Conservation (phyloP, 1,140 invertebrate species). For the Hylaeus anthracinus region DNA sequence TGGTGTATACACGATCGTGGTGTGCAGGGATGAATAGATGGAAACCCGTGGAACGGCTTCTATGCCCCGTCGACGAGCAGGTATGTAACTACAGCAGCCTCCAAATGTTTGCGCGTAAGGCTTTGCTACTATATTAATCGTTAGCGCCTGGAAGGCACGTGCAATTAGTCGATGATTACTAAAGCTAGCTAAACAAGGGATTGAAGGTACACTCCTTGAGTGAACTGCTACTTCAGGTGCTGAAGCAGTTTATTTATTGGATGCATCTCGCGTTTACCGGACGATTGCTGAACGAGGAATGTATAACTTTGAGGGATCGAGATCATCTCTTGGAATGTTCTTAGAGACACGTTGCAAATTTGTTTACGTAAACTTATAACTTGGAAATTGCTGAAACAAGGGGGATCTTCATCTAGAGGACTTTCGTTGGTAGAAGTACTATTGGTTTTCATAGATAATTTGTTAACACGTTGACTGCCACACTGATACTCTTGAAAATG, state of each 20-base stretch:
- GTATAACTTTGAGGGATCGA: too few relatives aligned
- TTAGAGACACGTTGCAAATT: too few relatives aligned
- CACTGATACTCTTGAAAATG: too few relatives aligned
- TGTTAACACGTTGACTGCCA: too few relatives aligned
- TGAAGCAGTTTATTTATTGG: background rate
- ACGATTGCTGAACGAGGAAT: background rate
- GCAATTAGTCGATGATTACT: constrained; percentile 48
- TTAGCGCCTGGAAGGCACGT: constrained; percentile 51
- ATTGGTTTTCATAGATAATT: too few relatives aligned
- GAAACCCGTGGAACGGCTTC: constrained; percentile 51
- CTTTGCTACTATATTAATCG: constrained; percentile 53
- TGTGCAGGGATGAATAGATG: constrained; percentile 55
- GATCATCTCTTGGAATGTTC: too few relatives aligned
- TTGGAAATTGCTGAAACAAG: too few relatives aligned
- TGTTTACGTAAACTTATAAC: too few relatives aligned
- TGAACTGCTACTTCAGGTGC: background rate
- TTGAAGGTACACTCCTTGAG: background rate
- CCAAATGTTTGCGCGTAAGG: constrained; percentile 16
- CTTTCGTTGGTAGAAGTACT: too few relatives aligned
- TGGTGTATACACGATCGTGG: constrained; percentile 28
- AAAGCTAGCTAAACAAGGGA: background rate
- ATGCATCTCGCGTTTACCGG: background rate
- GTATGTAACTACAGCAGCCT: constrained; percentile 23
- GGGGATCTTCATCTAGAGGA: too few relatives aligned
- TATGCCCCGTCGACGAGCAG: constrained; percentile 45